Conservation (phyloP, 2,888 invertebrate genomes). For the Gibbula magus region DNA sequence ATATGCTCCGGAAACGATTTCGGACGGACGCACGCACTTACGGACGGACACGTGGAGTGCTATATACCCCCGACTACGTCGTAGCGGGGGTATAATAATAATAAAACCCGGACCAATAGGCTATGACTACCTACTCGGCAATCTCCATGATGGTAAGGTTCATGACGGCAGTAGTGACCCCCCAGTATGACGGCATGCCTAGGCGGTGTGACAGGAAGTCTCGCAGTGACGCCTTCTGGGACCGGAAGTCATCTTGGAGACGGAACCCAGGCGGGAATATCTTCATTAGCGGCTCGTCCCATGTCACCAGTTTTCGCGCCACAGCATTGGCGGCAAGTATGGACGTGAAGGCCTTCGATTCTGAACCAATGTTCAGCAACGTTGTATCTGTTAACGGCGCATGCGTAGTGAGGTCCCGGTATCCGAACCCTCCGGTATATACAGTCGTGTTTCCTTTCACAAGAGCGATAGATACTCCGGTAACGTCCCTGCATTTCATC, state of each 20-base stretch:
- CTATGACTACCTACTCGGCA: constrained; percentile 3
- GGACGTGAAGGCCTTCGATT: constrained; percentile 25
- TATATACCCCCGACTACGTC: too few relatives aligned
- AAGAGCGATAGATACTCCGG: constrained; percentile 16
- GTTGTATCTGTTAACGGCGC: constrained; percentile 3
- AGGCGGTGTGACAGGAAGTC: constrained; percentile 22
- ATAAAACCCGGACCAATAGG: too few relatives aligned
- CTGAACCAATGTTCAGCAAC: constrained; percentile 23
- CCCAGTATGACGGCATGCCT: constrained; percentile 28
- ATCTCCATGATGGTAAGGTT: constrained; percentile 25
- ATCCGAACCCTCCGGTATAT: constrained; percentile 24
- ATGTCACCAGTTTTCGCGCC: neutral
- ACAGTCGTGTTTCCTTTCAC: constrained; percentile 9
- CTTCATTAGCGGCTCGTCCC: constrained; percentile 24
- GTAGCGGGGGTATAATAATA: too few relatives aligned
- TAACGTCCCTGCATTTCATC: constrained; percentile 19
- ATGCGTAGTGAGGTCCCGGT: neutral
- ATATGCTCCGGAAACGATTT: too few relatives aligned
- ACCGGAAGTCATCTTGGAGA: constrained; percentile 24
- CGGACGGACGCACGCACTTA: too few relatives aligned
- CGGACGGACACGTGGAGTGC: too few relatives aligned
- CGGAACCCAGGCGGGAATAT: constrained; percentile 9
- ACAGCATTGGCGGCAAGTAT: constrained; percentile 28
- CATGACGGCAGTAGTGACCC: constrained; percentile 20
- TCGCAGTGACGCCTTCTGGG: constrained; percentile 14